Percentiles rank a stretch among this genome's conserved stretches.
Conservation (phyloP, 1,140 invertebrate genomes). For the Conopomorpha cramerella region DNA sequence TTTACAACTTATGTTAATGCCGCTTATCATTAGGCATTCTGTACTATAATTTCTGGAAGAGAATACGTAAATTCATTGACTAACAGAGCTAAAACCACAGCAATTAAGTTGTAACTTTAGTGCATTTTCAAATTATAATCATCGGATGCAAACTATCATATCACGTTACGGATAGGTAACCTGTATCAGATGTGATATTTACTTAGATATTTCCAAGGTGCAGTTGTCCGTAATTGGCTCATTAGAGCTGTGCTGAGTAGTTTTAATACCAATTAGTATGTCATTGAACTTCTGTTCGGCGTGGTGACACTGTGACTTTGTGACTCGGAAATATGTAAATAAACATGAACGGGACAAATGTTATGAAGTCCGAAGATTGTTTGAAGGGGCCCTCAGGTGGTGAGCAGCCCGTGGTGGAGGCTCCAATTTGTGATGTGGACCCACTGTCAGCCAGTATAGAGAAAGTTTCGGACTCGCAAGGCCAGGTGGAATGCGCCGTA, state of each 20-base stretch:
- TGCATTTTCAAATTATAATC: no score
- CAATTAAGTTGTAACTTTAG: no score
- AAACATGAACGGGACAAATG: conserved; percentile 58
- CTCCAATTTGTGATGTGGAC: conserved; percentile 27
- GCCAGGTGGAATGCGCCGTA: conserved; percentile 37
- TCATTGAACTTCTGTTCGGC: conserved; percentile 35
- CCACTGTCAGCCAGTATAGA: conserved; percentile 24
- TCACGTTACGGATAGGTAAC: neutral
- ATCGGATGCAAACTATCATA: no score
- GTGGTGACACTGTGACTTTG: conserved; percentile 36
- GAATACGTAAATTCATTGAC: no score
- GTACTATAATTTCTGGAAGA: no score
- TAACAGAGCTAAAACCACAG: no score
- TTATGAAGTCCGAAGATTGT: conserved; percentile 51
- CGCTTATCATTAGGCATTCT: no score
- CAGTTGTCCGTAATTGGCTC: neutral
- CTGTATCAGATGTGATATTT: no score
- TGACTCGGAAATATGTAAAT: conserved; percentile 54
- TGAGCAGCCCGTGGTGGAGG: conserved; percentile 17
- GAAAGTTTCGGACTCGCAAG: conserved; percentile 14
- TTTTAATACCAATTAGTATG: conserved; percentile 14
- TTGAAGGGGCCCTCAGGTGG: conserved; percentile 26
- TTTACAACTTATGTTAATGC: no score
- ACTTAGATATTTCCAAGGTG: no score
- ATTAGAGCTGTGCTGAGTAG: neutral